A percentile compares a stretch with the other conserved stretches of the same genome.
Conservation (phyloP, 2,797 vertebrate genomes). For the Lithobates pipiens region DNA sequence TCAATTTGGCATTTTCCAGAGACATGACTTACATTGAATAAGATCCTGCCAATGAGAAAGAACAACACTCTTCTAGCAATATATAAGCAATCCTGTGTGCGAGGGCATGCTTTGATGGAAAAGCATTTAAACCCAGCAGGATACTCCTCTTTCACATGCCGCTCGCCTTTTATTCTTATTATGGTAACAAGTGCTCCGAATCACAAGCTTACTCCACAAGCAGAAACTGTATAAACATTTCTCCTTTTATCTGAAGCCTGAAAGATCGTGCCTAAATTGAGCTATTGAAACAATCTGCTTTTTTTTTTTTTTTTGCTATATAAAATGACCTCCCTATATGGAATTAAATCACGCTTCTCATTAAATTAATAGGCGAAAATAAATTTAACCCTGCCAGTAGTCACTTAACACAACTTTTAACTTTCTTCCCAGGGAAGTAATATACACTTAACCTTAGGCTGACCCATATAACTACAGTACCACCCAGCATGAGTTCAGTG, state of each 20-base stretch:
- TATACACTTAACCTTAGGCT: slow-evolving; percentile 57
- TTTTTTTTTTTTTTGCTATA: slow-evolving; percentile 1
- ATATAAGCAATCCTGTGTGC: slow-evolving; percentile 24
- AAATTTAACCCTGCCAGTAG: slow-evolving; percentile 40
- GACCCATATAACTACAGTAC: slow-evolving; percentile 56
- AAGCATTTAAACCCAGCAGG: slow-evolving; percentile 34
- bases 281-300: slow-evolving; percentile 35
- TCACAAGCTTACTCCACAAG: slow-evolving; percentile 43
- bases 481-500: slow-evolving; percentile 18
- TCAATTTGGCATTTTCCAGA: slow-evolving; percentile 26
- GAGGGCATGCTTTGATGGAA: slow-evolving; percentile 15
- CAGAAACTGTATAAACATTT: slow-evolving; percentile 39
- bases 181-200: slow-evolving; percentile 42
- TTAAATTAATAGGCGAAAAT: slow-evolving; percentile 29
- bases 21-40: slow-evolving; percentile 10
- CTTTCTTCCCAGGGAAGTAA: slow-evolving; percentile 44
- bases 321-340: slow-evolving; percentile 18
- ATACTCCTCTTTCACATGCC: slow-evolving; percentile 5
- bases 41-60: slow-evolving; percentile 26
- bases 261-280: slow-evolving; percentile 24
- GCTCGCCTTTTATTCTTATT: slow-evolving; percentile 39
- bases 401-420: slow-evolving; percentile 53
- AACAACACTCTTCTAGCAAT: slow-evolving; percentile 23
- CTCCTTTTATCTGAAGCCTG: slow-evolving; percentile 36
- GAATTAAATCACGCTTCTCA: slow-evolving; percentile 36